phyloP scores from a whole-genome alignment of 2,113 vertebrate species.

The Embiotoca jacksoni region DNA sequence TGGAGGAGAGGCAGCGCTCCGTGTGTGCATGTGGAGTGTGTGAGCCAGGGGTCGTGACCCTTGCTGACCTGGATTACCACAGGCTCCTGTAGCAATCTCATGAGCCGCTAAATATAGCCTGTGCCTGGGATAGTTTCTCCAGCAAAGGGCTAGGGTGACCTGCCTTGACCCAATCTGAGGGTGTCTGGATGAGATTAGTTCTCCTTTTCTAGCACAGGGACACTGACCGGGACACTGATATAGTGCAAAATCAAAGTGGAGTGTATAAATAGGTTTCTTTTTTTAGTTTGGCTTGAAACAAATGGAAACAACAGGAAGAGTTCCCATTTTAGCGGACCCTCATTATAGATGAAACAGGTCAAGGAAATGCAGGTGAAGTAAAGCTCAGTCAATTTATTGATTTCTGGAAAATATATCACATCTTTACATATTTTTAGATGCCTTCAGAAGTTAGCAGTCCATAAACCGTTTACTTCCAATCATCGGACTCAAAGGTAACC shows the following conservation, averaged over 20 bases:
- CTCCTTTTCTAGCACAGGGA: constrained; percentile 35
- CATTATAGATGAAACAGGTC: constrained; percentile 27
- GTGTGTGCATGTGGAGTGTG: constrained; percentile 15
- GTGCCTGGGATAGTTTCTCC: constrained; percentile 51
- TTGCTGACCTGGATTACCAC: constrained; percentile 68
- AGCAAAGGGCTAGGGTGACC: constrained; percentile 41
- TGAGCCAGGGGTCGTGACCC: constrained; percentile 55
- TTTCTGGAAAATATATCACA: constrained; percentile 84
- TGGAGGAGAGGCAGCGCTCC: background rate
- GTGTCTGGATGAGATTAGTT: constrained; percentile 46
- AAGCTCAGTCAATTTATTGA: constrained; percentile 82
- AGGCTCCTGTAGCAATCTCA: constrained; percentile 60
- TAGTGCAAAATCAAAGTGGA: background rate
- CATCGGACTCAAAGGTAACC: constrained; percentile 42
- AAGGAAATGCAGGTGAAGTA: constrained; percentile 58
- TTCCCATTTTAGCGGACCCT: background rate
- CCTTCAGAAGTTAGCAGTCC: constrained; percentile 73
- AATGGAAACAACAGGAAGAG: background rate
- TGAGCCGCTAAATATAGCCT: constrained; percentile 73
- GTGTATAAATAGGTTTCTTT: too few species aligned
- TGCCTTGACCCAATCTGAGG: constrained; percentile 41
- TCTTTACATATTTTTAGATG: constrained; percentile 74
- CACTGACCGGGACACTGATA: background rate
- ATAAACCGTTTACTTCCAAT: constrained; percentile 50
- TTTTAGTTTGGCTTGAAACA: too few species aligned